A percentile compares a stretch with the other conserved stretches of the same genome.
Evolutionary conservation across 2,888 invertebrate species (phyloP).

Genomic region (Phyllotreta striolata): DNA sequence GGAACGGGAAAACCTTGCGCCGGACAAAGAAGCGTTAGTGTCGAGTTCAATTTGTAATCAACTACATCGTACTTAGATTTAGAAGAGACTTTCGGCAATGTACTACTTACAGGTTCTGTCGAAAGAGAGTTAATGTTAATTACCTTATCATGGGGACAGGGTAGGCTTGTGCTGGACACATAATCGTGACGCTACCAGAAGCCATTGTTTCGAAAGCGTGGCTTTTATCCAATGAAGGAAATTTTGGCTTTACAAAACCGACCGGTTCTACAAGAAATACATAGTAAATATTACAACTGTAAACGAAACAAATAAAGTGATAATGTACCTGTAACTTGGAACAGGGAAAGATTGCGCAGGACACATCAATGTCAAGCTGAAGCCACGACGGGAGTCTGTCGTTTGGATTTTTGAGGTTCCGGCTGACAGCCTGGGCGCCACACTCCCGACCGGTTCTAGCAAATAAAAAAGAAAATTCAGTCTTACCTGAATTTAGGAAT

Average conservation of each 20-base stretch:
- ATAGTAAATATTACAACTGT: constrained; percentile 7
- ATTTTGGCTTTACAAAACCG: constrained; percentile 69
- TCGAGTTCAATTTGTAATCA: constrained; percentile 46
- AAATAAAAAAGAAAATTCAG: constrained; percentile 35
- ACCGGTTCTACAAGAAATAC: constrained; percentile 63
- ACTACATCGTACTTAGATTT: constrained; percentile 58
- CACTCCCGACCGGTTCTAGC: constrained; percentile 66
- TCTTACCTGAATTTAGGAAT: constrained; percentile 74
- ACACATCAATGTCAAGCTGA: constrained; percentile 66
- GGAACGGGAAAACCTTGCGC: constrained; percentile 73
- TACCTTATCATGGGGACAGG: constrained; percentile 80
- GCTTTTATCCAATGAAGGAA: constrained; percentile 71
- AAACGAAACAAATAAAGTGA: constrained; percentile 2
- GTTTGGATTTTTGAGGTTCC: constrained; percentile 52
- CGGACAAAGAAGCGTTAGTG: constrained; percentile 71
- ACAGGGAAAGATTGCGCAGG: constrained; percentile 73
- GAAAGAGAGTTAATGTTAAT: constrained; percentile 40
- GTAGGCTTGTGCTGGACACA: constrained; percentile 80
- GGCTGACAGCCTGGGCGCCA: constrained; percentile 62
- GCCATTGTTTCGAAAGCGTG: constrained; percentile 66
- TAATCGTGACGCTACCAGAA: constrained; percentile 67
- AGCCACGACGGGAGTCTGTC: constrained; percentile 39
- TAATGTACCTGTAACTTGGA: constrained; percentile 74
- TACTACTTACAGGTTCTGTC: constrained; percentile 65
- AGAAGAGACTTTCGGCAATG: constrained; percentile 62